A percentile compares a stretch with the other conserved stretches of the same genome.
Conservation (phyloP, 1,140 invertebrate genomes). For the Rhagoletis pomonella region DNA sequence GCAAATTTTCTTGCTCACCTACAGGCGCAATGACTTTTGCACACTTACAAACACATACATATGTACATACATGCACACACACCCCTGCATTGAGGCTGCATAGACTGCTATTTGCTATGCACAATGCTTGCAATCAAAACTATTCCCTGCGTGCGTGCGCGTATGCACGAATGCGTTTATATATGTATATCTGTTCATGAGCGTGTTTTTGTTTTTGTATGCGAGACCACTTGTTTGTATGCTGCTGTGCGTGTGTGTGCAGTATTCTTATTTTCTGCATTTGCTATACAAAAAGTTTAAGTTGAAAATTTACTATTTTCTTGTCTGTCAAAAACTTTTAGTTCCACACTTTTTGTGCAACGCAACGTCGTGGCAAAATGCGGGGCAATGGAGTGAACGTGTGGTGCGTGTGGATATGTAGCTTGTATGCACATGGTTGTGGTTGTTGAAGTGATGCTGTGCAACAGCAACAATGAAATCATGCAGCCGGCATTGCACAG, state of each 20-base stretch:
- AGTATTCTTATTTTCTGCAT: slow-evolving; percentile 1
- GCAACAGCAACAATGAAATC: not conserved
- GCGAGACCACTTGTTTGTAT: not conserved
- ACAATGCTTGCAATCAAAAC: slow-evolving; percentile 31
- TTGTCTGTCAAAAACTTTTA: not conserved
- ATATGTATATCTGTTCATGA: not conserved
- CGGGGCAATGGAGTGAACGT: not conserved
- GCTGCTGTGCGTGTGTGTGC: not conserved
- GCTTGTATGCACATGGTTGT: slow-evolving; percentile 1
- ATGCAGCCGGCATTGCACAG: slow-evolving; percentile 12
- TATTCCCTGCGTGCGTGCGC: not conserved
- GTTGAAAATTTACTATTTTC: slow-evolving; percentile 36
- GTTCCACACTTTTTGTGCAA: not conserved
- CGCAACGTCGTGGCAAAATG: not conserved
- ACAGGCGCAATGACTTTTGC: slow-evolving; percentile 20
- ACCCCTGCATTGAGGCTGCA: not conserved
- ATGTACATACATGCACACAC: not conserved
- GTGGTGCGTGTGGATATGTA: not conserved
- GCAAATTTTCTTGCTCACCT: not conserved
- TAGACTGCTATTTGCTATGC: not conserved
- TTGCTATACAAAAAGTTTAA: slow-evolving; percentile 25
- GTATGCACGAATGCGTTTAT: not conserved
- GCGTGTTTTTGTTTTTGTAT: not conserved
- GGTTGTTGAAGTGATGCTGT: slow-evolving; percentile 24
- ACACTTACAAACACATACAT: not conserved